Base-by-base conservation (phyloP, 1,140 invertebrate species). In the Diorhabda carinulata region DNA sequence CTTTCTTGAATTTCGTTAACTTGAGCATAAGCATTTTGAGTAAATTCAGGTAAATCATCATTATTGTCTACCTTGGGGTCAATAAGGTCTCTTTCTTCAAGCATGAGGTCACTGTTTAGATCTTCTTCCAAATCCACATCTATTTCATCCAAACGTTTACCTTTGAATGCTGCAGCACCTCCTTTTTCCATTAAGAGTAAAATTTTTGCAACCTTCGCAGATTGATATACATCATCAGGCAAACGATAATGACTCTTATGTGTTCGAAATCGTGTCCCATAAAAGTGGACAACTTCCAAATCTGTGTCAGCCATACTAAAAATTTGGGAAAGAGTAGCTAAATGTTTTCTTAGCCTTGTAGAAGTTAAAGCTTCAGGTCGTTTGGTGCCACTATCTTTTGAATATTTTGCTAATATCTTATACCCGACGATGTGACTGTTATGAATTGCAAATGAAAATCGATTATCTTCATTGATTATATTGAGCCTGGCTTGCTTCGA, bases 241-340 rank as follows among this genome's bases (percentile, higher is more conserved):
- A 74, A 62, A 42, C 73, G 4, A 61, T 74, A 72, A 52, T 45
- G 58, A 41, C 47, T 64, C 52, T 57, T 70, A 65, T 74, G 71
- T 42, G 66, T 52, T 44, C 45, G 57, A 43, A 43, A 41, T 47
- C 58, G 67, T 57, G 70, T 69, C 9, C 70, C 78, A 52, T 52
- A 9, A 52, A 52, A 52, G 76, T 77, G 78, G 59, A 78, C 78
- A 57, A 73, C 70, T 57, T 78, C 77, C 6, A 78, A 58, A 10
- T 79, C 77, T 56, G 68, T 68, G 69, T 79, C 74, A 43, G 67
- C 58, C 71, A 79, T 73, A 68, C 41, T 74, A 57, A 80, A 77
- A 10, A 80, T 59, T 72, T 80, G 79, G 5, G 74, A 66, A 57
- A 80, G 66, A 2, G 79, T 80, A 3, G 78, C 78, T 61, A 80